Evolutionary conservation across 2,888 invertebrate species (phyloP).

Genomic region (Baccha elongata): DNA sequence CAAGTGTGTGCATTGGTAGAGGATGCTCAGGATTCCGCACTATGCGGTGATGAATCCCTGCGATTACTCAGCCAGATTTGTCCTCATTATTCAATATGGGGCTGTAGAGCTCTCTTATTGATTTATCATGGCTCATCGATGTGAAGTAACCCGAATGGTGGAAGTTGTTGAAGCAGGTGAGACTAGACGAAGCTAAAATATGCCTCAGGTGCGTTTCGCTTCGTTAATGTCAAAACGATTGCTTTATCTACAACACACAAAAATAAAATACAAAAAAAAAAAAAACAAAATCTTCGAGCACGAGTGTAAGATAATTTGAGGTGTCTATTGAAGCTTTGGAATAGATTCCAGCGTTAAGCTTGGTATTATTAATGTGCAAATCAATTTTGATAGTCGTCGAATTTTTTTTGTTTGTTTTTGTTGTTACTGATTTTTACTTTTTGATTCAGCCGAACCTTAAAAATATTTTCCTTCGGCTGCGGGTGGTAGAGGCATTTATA

Average conservation of each 20-base stretch:
- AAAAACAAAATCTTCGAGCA: conserved; percentile 11
- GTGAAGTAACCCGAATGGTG: conserved; percentile 34
- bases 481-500: background rate
- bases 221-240: conserved; percentile 65
- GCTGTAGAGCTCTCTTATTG: conserved; percentile 63
- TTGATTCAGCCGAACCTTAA: conserved; percentile 69
- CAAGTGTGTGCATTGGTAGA: conserved; percentile 14
- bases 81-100: conserved; percentile 69
- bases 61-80: conserved; percentile 72
- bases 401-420: background rate
- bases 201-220: conserved; percentile 68
- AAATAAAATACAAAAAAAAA: background rate
- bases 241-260: conserved; percentile 18
- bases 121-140: conserved; percentile 66
- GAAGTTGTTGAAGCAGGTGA: conserved; percentile 20
- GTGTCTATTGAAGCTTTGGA: conserved; percentile 59
- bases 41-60: conserved; percentile 66
- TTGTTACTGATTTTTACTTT: background rate
- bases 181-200: conserved; percentile 24
- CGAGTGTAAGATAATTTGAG: conserved; percentile 52
- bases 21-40: conserved; percentile 45
- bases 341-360: conserved; percentile 36
- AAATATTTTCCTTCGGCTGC: conserved; percentile 35
- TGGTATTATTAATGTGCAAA: conserved; percentile 63
- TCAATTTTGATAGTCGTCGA: conserved; percentile 60